phyloP scores from a whole-genome alignment of 2,113 vertebrate species.

The Gymnobelideus leadbeateri region DNA sequence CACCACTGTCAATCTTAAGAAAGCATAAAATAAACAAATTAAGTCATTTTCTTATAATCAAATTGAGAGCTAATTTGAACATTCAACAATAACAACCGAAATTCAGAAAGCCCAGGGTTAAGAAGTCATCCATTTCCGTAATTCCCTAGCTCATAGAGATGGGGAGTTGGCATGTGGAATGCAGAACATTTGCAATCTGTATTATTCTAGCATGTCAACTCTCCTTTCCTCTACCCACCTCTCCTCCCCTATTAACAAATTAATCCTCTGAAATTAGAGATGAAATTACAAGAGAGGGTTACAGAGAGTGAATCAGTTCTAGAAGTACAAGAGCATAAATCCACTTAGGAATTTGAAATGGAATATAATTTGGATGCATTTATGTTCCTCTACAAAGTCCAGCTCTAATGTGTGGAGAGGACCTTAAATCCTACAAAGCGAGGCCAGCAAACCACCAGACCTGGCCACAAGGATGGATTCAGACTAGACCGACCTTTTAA shows the following conservation, averaged over 20 bases:
- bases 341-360: conserved; percentile 44
- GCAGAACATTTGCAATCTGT: conserved; percentile 46
- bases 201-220: conserved; percentile 52
- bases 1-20: conserved; percentile 22
- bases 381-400: not conserved
- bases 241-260: conserved; percentile 49
- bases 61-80: conserved; percentile 69
- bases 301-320: conserved; percentile 57
- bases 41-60: conserved; percentile 69
- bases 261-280: conserved; percentile 69
- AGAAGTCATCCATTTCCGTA: conserved; percentile 61
- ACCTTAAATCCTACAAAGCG: not conserved
- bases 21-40: conserved; percentile 48
- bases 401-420: not conserved
- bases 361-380: conserved; percentile 72
- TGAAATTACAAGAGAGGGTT: conserved; percentile 64
- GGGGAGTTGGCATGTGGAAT: conserved; percentile 18
- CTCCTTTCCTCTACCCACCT: not conserved
- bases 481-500: not conserved
- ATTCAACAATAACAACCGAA: conserved; percentile 54
- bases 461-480: not conserved
- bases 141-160: conserved; percentile 47
- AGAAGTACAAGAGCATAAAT: conserved; percentile 40
- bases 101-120: conserved; percentile 61
- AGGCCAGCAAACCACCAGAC: not conserved